Base-by-base conservation (phyloP, 2,888 invertebrate species). In the Megalurothrips usitatus region DNA sequence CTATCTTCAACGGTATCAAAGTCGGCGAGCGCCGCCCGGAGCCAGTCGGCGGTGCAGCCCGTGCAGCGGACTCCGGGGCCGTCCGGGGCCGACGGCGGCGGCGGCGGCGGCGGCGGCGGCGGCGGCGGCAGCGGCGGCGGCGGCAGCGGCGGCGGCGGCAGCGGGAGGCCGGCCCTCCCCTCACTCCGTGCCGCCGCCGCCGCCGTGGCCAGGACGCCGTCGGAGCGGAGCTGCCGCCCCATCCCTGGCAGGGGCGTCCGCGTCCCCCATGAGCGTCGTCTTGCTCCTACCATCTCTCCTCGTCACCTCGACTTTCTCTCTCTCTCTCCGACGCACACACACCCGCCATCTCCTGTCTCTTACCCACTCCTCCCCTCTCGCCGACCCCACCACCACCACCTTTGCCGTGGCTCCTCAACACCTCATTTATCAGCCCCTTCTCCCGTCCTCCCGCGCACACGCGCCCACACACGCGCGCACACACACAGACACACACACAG, bases 1-100 rank as follows among this genome's bases (percentile, higher is more conserved):
- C 58, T 58, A 58, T 58, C 58, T 58, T 19, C 58, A 19, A 58
- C 58, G 58, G 58, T 58, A 58, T 58, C 58, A 58, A 58, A 58
- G 58, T 58, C 58, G 58, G 19, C 58, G 58, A 4, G 58, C 58
- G 11, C 34, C 34, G 34, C 34, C 34, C 2, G 34, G 34, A 43
- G 2, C 34, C 34, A 4, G 34, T 6, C 34, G 34, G 3, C 34
- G 34, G 6, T 43, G 34, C 34, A 43, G 34, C 34, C 34, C 34
- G 2, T 43, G 34, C 34, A 43, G 34, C 34, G 6, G 34, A 43
- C 34, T 2, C 2, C 34, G 34, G 34, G 34, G 34, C 3, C 34
- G 34, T 2, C 34, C 34, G 34, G 34, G 34, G 34, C 3, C 34
- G 34, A 6, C 34, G n/a, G n/a, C 19, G 34, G 17, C 14, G 58